These are phyloP conservation scores for Gambusia holbrooki DNA, from an alignment of 2,113 vertebrate genomes.

Conservation along the genomic window DNA sequence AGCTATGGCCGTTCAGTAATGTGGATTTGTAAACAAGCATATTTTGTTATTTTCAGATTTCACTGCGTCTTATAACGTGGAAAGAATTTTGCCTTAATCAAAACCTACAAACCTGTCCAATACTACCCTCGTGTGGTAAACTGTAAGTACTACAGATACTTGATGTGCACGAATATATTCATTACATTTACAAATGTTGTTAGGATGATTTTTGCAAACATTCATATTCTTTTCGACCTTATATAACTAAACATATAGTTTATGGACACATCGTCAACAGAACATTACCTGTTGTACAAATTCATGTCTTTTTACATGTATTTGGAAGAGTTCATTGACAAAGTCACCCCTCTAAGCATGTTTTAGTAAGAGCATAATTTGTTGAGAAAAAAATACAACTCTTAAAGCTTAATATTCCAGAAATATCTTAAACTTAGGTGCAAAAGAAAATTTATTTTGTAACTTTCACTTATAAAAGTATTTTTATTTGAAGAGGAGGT, in stretches of 20 bases:
- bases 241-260: not conserved
- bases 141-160: not conserved
- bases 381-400: too few relatives aligned
- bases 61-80: not conserved
- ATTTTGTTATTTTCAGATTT: not conserved
- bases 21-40: not conserved
- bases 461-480: too few relatives aligned
- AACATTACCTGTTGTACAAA: too few relatives aligned
- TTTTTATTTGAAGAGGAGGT: not conserved
- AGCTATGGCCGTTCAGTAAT: not conserved
- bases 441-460: too few relatives aligned
- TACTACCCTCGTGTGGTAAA: constrained; percentile 54
- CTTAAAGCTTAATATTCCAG: too few relatives aligned
- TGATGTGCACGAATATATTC: not conserved
- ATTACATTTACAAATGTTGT: not conserved
- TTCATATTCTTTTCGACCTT: not conserved
- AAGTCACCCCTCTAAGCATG: too few relatives aligned
- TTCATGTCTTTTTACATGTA: too few relatives aligned
- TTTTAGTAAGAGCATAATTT: too few relatives aligned
- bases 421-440: too few relatives aligned
- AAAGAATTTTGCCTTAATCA: not conserved
- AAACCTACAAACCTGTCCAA: constrained; percentile 17
- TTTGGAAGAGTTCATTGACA: too few relatives aligned
- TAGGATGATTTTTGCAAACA: not conserved
- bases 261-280: not conserved